Evolutionary conservation across 1,140 invertebrate genomes (phyloP), one percentile per base, ranked within the genome.

Genomic region (Sycobia sp.): DNA sequence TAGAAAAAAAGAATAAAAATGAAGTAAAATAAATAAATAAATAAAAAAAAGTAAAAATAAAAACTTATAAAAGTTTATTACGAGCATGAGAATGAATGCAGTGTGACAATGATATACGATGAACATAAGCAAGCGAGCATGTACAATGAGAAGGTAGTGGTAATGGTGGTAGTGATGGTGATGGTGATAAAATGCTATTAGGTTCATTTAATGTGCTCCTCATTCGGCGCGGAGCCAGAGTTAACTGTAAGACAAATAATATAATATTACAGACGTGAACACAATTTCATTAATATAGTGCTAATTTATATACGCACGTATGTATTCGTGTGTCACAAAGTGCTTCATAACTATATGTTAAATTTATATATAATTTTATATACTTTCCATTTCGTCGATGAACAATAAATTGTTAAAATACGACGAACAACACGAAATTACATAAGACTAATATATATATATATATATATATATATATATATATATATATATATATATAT

Each of bases 121-220:
- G 51, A 22, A 49, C 3, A 56, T 29, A 62, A 62, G 51, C 54
- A 63, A 63, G 61, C 61, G 54, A 63, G 53, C 61, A 50, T 20
- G 46, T 63, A 54, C 61, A 63, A 41, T 57, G 23, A 11, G 51
- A 13, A 4, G 13, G 22, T 13, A 46, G n/a, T 50, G 50, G 56
- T 34, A 23, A 16, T 25, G 7, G 32, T n/a, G n/a, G n/a, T n/a
- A n/a, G n/a, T n/a, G n/a, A n/a, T n/a, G n/a, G n/a, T n/a, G n/a
- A n/a, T n/a, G n/a, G n/a, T n/a, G n/a, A n/a, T n/a, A n/a, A n/a
- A n/a, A n/a, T n/a, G n/a, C n/a, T n/a, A n/a, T n/a, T n/a, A n/a
- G n/a, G n/a, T 47, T 56, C 16, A 34, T 46, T 32, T 34, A 43
- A 41, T 51, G 9, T 34, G 29, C 8, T 3, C 49, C 36, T 9